Evolutionary conservation across 2,888 invertebrate genomes (phyloP), one percentile per base, ranked within the genome.

Genomic region (Apodemia duryi): DNA sequence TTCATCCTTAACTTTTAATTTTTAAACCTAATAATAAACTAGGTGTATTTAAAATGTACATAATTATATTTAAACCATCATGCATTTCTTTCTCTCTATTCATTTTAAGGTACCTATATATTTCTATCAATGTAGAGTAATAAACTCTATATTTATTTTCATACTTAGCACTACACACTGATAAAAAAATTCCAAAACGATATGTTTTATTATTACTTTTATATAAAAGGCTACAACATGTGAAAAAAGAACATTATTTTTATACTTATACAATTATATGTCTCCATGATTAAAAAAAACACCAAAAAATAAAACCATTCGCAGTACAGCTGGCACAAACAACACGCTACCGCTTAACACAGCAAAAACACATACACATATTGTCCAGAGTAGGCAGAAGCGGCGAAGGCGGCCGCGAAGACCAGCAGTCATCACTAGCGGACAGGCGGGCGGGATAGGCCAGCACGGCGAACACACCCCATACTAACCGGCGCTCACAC

Each of bases 281-380:
- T 43, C 3, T 49, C n/a, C 13, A n/a, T 49, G 4, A 5, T 46
- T 13, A 46, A 46, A 46, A 54, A 21, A 11, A 62, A 52, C 57
- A 63, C 63, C 54, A 62, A 10, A 63, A 52, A 52, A 63, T n/a
- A 35, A 46, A 46, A 52, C 61, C 62, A 57, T 54, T 43, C 65
- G 32, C 57, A 54, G 35, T 7, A 32, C 57, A 35, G 49, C 49
- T 51, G 49, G 5, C 61, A 38, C 11, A 63, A 64, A 64, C 57
- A 64, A 64, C 57, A 43, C 49, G 54, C 52, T 60, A 60, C 62
- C 68, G 66, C 65, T 62, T 68, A 72, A 75, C 71, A 71, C 73
- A 78, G 74, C 77, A 81, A 77, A 71, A 78, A 82, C 81, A 81
- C 90, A 83, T 90, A 91, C 91, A 88, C 85, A 87, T 74, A 90